Base-by-base conservation (phyloP, 64 coral and sea anemone species). In the Orbicella faveolata region DNA sequence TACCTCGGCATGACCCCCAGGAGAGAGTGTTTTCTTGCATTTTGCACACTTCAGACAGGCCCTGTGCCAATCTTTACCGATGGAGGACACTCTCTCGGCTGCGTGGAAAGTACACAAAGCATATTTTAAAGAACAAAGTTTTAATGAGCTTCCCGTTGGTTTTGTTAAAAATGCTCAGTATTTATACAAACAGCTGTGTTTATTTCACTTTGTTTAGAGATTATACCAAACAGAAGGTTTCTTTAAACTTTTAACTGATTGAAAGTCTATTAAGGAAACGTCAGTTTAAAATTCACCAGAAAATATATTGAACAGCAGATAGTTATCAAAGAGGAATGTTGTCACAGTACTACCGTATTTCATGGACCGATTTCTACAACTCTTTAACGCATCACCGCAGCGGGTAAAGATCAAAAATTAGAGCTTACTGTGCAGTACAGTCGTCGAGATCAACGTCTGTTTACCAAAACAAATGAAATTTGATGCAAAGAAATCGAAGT, bases 61-160 rank as follows among this genome's bases (percentile, higher is more conserved):
- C 30, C 95, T 63, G 37, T 98, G 95, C 95, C 95, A 98, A 4
- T 98, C 95, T 52, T 94, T 94, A 12, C 95, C 95, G 1, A 88
- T 36, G 8, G 95, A 98, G 2, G 78, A 79, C 6, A 98, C 95
- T 77, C 78, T 91, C 75, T 98, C 95, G 39, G 95, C 95, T 98
- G 63, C 15, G 48, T 30, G 41, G 26, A 30, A 26, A 21, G 48
- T 36, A 48, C 19, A 52, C 36, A 23, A 51, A 52, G 0, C 19
- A 78, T 11, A 30, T 9, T 5, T 23, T 52, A 59, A 57, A 11
- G 13, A 57, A 57, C 9, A 57, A 57, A 23, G 18, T 55, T 0
- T 12, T 36, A 74, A 36, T 34, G 33, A 35, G 33, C 3, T 34
- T 74, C 7, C 10, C 7, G 72, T 74, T 74, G n/a, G 9, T 74